Evolutionary conservation across 2,797 vertebrate genomes (phyloP).

Genomic region (Pangasius sanitwongsei): DNA sequence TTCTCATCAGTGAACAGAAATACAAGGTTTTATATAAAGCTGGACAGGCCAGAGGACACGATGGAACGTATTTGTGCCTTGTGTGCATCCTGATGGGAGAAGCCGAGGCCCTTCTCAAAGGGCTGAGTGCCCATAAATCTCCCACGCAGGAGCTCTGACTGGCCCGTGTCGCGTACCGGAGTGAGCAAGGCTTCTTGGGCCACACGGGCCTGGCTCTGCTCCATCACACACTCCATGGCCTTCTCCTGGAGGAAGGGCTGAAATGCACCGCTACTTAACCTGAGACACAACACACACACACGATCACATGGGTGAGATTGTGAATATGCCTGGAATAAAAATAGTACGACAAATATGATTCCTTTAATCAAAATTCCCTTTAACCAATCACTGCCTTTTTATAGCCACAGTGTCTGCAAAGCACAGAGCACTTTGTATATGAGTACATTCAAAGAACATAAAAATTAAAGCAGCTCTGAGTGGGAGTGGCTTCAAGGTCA

Average conservation of each 20-base stretch:
- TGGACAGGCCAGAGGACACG: conserved; percentile 39
- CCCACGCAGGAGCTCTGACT: conserved; percentile 75
- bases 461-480: background rate
- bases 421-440: background rate
- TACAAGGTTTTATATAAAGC: background rate
- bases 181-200: conserved; percentile 78
- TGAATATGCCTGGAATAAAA: background rate
- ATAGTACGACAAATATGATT: background rate
- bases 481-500: background rate
- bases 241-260: conserved; percentile 81
- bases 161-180: conserved; percentile 75
- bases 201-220: conserved; percentile 67
- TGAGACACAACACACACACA: conserved; percentile 43
- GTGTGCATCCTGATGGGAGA: conserved; percentile 66
- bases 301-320: conserved; percentile 19
- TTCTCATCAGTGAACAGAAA: background rate
- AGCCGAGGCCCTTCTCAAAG: conserved; percentile 70
- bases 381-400: background rate
- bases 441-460: background rate
- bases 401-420: background rate
- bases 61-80: conserved; percentile 67
- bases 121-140: conserved; percentile 70
- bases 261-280: conserved; percentile 81
- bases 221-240: conserved; percentile 49
- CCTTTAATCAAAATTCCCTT: background rate